Evolutionary conservation across 2,888 invertebrate genomes (phyloP).

Genomic region (Chaetogeoica ovagalla): DNA sequence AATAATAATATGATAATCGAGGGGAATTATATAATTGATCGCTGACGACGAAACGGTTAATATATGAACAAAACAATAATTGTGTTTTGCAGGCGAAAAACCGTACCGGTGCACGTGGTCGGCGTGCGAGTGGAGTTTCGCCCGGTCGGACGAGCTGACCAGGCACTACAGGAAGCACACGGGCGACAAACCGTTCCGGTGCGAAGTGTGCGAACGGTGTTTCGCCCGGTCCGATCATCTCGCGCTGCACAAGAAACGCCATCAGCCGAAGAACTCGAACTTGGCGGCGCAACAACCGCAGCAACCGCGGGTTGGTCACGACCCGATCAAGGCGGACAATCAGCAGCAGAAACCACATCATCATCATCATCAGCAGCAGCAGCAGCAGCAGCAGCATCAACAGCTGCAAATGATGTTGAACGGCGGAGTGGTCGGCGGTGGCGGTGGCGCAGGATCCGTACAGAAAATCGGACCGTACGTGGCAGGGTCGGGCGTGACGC

Average conservation of each 20-base stretch:
- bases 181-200: conserved; percentile 66
- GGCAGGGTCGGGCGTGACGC: not conserved
- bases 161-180: conserved; percentile 66
- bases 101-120: conserved; percentile 65
- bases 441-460: not conserved
- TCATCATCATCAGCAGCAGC: conserved; percentile 10
- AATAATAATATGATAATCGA: too few species aligned
- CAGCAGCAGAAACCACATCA: conserved; percentile 3
- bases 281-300: conserved; percentile 9
- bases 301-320: conserved; percentile 3
- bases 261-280: conserved; percentile 75
- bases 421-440: not conserved
- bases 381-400: not conserved
- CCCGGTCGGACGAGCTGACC: conserved; percentile 65
- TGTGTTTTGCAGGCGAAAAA: conserved; percentile 62
- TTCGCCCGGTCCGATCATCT: conserved; percentile 67
- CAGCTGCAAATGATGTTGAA: conserved; percentile 26
- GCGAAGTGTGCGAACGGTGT: conserved; percentile 64
- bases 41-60: too few species aligned
- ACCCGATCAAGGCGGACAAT: not conserved
- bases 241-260: conserved; percentile 66
- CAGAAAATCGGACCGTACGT: not conserved
- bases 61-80: too few species aligned
- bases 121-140: conserved; percentile 65
- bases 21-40: too few species aligned